Base-by-base conservation (phyloP, 2,888 invertebrate genomes). In the Panorpa germanica region DNA sequence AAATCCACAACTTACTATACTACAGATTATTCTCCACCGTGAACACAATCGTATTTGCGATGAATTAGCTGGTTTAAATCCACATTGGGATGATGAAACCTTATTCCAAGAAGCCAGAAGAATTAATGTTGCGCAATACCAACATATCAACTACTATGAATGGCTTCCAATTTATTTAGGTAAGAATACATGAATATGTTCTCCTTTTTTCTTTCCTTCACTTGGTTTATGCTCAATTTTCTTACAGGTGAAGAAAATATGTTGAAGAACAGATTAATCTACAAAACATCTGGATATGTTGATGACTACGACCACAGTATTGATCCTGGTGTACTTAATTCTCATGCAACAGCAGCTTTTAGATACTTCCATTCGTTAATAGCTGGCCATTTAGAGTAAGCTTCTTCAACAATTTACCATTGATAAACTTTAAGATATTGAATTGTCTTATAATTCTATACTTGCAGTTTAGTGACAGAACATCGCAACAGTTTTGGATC, bases 361-460 rank as follows among this genome's bases (percentile, higher is more conserved):
- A 52, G 73, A 45, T 63, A 65, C 42, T 68, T 71, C 38, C 72
- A 73, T 46, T 59, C 66, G 2, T 55, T 70, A 39, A 62, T 73
- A 33, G 57, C 52, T 34, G 61, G 60, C 14, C 44, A 51, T 38
- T 40, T 60, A 22, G 55, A 59, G 61, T 62, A 48, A 49, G 56
- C 48, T 32, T 8, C 5, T 3, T 12, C 7, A 18, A 11, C 18
- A 9, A 12, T 3, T 29, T 12, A 11, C n/a, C 11, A 14, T 24
- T 17, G 16, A 13, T 28, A n/a, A 9, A 12, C 8, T 14, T 11
- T 20, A 12, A 14, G 12, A 5, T 12, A 13, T 29, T 33, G 17
- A 27, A 4, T 10, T 17, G 26, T 26, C 14, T 12, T 11, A 20
- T 20, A 12, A 25, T 5, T 31, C 27, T 27, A 29, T 20, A 31